Conservation (phyloP, 1,140 invertebrate genomes). For the Neotoxoptera formosana region DNA sequence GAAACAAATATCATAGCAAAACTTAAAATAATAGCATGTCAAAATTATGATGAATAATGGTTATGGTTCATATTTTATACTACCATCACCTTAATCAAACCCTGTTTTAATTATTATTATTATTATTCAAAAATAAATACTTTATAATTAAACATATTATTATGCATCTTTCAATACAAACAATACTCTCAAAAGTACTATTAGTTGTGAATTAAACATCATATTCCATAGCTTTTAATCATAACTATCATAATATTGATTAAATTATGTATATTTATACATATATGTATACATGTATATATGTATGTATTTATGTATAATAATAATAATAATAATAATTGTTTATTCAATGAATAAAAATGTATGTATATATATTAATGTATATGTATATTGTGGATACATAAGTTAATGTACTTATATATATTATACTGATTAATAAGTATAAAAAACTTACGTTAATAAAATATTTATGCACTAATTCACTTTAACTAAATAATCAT, state of each 20-base stretch:
- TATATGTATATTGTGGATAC: too few species aligned
- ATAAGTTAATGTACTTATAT: not conserved
- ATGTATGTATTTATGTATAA: too few species aligned
- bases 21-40: not conserved
- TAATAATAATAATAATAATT: too few species aligned
- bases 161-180: not conserved
- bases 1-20: not conserved
- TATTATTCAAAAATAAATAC: not conserved
- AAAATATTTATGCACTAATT: not conserved
- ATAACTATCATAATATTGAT: not conserved
- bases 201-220: too few species aligned
- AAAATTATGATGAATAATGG: not conserved
- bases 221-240: too few species aligned
- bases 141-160: not conserved
- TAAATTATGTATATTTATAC: too few species aligned
- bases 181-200: not conserved
- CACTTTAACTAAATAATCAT: conserved; percentile 32
- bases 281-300: too few species aligned
- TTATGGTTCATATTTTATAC: not conserved
- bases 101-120: not conserved
- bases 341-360: too few species aligned
- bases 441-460: not conserved
- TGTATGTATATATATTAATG: too few species aligned
- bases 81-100: not conserved
- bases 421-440: not conserved